Percentiles rank a stretch among this genome's conserved stretches.
phyloP scores from a whole-genome alignment of 2,113 vertebrate genomes.

The Raphicerus campestris region DNA sequence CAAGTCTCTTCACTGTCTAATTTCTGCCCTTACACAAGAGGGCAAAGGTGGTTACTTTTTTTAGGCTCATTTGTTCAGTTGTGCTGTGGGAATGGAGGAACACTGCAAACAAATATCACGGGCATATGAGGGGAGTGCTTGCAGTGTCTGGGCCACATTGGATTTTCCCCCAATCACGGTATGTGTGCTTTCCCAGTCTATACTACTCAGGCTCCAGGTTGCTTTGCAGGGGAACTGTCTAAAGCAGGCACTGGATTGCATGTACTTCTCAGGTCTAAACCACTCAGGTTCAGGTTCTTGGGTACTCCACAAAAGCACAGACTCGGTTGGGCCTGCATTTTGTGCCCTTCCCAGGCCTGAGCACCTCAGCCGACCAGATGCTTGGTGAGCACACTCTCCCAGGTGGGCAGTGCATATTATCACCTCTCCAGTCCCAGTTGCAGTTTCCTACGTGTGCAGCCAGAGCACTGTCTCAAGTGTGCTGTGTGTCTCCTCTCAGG shows the following conservation, averaged over 20 bases:
- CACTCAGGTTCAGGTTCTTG: neutral
- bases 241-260: neutral
- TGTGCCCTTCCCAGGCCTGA: neutral
- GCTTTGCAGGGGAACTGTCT: neutral
- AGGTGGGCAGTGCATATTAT: neutral
- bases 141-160: neutral
- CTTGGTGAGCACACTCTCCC: neutral
- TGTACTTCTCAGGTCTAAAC: neutral
- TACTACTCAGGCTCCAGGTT: neutral
- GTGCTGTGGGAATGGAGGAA: neutral
- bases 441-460: neutral
- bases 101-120: neutral
- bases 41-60: neutral
- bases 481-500: rapidly evolving
- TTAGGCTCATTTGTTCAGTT: neutral
- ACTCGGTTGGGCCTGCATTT: neutral
- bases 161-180: neutral
- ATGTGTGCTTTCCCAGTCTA: neutral
- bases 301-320: neutral
- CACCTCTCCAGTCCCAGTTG: neutral
- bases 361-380: neutral
- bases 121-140: neutral
- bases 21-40: neutral
- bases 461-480: neutral
- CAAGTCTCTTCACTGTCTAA: neutral